Conservation (phyloP, 2,797 vertebrate species). For the Dendrocincla fuliginosa region DNA sequence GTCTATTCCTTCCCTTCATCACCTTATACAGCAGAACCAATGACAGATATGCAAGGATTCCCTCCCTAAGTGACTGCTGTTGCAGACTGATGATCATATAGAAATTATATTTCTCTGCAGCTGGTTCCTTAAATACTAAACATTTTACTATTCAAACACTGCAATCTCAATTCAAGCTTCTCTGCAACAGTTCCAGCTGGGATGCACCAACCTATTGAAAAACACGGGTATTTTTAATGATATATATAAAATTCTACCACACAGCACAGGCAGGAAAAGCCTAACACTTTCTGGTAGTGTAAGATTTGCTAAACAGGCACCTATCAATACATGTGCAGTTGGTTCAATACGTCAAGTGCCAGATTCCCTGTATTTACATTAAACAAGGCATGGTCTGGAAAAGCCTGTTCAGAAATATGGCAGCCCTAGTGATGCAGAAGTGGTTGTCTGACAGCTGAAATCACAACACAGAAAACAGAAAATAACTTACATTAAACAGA, state of each 20-base stretch:
- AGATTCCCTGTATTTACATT: neutral
- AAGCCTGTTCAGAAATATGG: neutral
- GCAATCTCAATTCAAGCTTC: neutral
- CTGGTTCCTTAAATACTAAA: neutral
- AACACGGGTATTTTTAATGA: neutral
- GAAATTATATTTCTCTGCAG: neutral
- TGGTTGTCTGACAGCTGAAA: neutral
- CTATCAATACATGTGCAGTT: neutral
- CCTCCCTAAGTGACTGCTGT: neutral
- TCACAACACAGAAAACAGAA: neutral
- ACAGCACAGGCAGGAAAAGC: neutral
- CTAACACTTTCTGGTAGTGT: neutral
- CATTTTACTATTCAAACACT: neutral
- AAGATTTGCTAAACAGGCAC: neutral
- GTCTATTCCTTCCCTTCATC: neutral
- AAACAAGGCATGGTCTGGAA: neutral
- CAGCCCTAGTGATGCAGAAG: neutral
- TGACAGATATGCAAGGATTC: neutral
- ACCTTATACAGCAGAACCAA: neutral
- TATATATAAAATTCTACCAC: neutral
- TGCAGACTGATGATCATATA: neutral
- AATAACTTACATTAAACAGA: neutral
- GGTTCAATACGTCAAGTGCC: neutral
- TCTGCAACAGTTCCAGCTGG: neutral
- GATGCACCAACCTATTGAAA: neutral